Evolutionary conservation across 2,888 invertebrate genomes (phyloP).

Genomic region (Monochamus alternatus): DNA sequence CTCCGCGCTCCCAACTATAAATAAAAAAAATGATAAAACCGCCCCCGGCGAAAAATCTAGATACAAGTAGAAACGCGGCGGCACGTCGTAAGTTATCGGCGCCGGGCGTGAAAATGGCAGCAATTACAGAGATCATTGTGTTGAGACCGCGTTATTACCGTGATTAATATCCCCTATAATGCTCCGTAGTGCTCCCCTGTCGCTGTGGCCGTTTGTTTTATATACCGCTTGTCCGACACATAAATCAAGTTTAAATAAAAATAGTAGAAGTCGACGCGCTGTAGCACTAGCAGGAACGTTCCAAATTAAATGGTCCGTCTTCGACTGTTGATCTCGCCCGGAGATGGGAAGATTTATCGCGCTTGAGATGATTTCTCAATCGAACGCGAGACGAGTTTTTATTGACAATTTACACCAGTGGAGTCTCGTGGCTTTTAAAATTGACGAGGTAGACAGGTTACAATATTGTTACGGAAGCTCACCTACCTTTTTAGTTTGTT

Average conservation of each 20-base stretch:
- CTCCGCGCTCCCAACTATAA: conserved; percentile 17
- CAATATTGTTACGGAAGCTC: too few relatives aligned
- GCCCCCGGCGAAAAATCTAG: conserved; percentile 25
- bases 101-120: conserved; percentile 41
- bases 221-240: conserved; percentile 30
- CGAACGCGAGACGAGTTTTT: too few relatives aligned
- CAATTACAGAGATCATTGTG: conserved; percentile 48
- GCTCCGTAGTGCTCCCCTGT: conserved; percentile 33
- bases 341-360: too few relatives aligned
- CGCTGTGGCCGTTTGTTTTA: conserved; percentile 24
- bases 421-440: too few relatives aligned
- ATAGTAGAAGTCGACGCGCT: too few relatives aligned
- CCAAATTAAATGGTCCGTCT: too few relatives aligned
- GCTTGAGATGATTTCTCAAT: too few relatives aligned
- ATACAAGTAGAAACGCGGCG: conserved; percentile 40
- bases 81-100: conserved; percentile 41
- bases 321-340: too few relatives aligned
- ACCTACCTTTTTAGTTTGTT: too few relatives aligned
- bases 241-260: conserved; percentile 13
- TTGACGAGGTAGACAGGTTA: too few relatives aligned
- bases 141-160: conserved; percentile 39
- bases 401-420: too few relatives aligned
- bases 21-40: conserved; percentile 31
- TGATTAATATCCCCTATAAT: conserved; percentile 45
- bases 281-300: too few relatives aligned